Evolutionary conservation across 1,140 invertebrate species (phyloP), one percentile per base, ranked within the genome.

Genomic region (Cotesia vestalis): DNA sequence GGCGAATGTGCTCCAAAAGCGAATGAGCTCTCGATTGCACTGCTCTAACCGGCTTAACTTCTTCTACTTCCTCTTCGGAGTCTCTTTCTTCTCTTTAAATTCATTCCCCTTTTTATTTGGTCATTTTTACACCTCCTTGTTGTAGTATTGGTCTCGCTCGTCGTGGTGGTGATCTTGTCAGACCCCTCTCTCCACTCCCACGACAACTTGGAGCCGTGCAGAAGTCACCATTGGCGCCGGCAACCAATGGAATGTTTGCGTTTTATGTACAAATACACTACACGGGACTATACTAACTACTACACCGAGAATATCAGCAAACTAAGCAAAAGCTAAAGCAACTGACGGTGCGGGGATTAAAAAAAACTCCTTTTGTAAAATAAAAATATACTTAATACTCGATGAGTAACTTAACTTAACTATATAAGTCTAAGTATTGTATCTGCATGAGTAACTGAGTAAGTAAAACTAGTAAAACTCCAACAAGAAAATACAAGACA

Each of bases 211-310:
- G 64, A 34, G 59, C 69, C 17, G 64, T 71, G 69, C 69, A 71
- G 69, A 63, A 71, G 60, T 46, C 52, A 46, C 17, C 69, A 71
- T 63, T 71, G 69, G 69, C 69, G 69, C 62, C 69, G 69, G 20
- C 62, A 64, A 17, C 52, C 17, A 52, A n/a, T 67, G 66, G 66
- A 67, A 67, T 67, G 62, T 64, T 20, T 11, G 20, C 62, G 35
- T 64, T 64, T 40, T 67, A 52, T 46, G 17, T 51, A 67, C 17
- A 40, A 36, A 14, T 8, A 20, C 51, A 52, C 4, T 12, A 2
- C 27, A 27, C 27, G 27, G 51, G 20, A 27, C 57, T 17, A 55
- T 17, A 55, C 12, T 20, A 67, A 67, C 27, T 20, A 67, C 8
- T 35, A 8, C 12, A n/a, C 52, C 11, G 27, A 40, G 27, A 27